These are phyloP conservation scores for Synergus japonicus DNA, from an alignment of 2,888 invertebrate genomes.

Conservation along the genomic window DNA sequence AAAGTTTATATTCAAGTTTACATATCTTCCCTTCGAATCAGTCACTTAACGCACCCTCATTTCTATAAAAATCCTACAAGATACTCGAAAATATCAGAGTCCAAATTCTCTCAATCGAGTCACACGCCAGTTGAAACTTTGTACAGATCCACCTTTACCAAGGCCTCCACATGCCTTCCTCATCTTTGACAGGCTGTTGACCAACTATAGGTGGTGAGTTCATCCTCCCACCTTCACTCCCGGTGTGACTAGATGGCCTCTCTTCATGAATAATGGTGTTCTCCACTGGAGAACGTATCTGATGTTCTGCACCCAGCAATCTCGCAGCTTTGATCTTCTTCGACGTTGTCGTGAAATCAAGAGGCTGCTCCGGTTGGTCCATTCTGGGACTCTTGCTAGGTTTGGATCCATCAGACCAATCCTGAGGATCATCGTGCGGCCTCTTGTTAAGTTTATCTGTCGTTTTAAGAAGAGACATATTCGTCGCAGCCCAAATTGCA, in stretches of 20 bases:
- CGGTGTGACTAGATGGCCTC: conserved; percentile 66
- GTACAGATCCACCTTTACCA: conserved; percentile 65
- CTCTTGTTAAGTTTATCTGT: conserved; percentile 74
- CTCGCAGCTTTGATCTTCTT: conserved; percentile 68
- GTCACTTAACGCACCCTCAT: neutral
- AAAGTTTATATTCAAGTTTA: conserved; percentile 13
- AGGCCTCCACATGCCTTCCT: conserved; percentile 76
- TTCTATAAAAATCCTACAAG: conserved; percentile 2
- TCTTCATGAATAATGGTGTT: conserved; percentile 60
- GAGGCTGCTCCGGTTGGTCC: conserved; percentile 71
- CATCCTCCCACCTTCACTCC: conserved; percentile 62
- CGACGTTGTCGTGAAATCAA: conserved; percentile 74
- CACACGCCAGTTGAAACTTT: conserved; percentile 14
- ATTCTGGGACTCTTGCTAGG: conserved; percentile 65
- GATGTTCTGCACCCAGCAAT: conserved; percentile 52
- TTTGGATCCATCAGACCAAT: conserved; percentile 65
- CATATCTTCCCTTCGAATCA: neutral
- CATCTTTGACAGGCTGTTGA: conserved; percentile 71
- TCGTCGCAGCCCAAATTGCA: conserved; percentile 75
- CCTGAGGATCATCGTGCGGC: conserved; percentile 68
- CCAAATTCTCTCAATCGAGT: conserved; percentile 12
- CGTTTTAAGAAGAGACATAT: conserved; percentile 74
- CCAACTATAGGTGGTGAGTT: conserved; percentile 62
- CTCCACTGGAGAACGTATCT: conserved; percentile 49
- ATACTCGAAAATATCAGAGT: conserved; percentile 42